phyloP scores from a whole-genome alignment of 2,113 vertebrate genomes.

The Hipposideros armiger region DNA sequence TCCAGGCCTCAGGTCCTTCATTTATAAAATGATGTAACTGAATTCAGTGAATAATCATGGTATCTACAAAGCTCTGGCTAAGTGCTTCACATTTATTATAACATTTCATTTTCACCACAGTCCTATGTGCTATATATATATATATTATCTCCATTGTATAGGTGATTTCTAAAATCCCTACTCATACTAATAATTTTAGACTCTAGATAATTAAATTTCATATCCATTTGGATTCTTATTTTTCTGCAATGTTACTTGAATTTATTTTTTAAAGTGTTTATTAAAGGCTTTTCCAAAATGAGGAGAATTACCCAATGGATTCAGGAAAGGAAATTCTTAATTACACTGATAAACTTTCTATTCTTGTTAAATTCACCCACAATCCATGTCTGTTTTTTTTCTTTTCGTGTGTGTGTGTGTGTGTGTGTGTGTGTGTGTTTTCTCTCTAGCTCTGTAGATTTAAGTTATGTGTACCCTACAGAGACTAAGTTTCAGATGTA shows the following conservation, averaged over 20 bases:
- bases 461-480: background rate
- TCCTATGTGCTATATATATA: background rate
- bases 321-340: conserved; percentile 51
- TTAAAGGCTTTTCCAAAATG: conserved; percentile 63
- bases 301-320: conserved; percentile 46
- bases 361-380: background rate
- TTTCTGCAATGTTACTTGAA: conserved; percentile 50
- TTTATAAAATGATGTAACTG: background rate
- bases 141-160: background rate
- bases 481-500: background rate
- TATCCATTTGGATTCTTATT: conserved; percentile 55
- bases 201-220: conserved; percentile 42
- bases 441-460: background rate
- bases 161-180: conserved; percentile 6
- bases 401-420: too few species aligned
- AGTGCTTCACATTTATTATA: background rate
- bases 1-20: background rate
- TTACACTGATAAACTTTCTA: background rate
- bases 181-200: conserved; percentile 30
- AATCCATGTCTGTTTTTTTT: background rate
- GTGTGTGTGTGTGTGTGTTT: background rate
- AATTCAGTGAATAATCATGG: background rate
- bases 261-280: conserved; percentile 56
- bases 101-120: background rate
- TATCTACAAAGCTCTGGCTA: background rate